Evolutionary conservation across 2,888 invertebrate genomes (phyloP).

Genomic region (Anthophora plumipes): DNA sequence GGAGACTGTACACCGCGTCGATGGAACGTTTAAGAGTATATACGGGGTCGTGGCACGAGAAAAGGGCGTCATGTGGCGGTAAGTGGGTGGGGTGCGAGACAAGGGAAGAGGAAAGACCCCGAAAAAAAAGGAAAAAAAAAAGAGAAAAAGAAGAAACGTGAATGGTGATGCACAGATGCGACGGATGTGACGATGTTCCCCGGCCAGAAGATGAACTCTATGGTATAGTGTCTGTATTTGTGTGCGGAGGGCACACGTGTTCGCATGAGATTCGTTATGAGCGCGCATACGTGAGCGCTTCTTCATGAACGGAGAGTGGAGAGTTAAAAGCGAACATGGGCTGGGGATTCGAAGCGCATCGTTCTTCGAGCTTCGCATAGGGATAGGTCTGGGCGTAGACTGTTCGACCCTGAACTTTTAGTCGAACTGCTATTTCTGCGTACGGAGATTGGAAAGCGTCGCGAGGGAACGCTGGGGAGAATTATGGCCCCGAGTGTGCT

Average conservation of each 20-base stretch:
- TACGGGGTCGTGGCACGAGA: constrained; percentile 27
- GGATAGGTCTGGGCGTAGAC: constrained; percentile 65
- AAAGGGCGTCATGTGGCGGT: constrained; percentile 64
- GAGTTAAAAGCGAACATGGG: constrained; percentile 51
- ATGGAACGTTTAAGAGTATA: constrained; percentile 48
- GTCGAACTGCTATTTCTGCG: constrained; percentile 61
- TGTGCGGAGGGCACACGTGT: constrained; percentile 11
- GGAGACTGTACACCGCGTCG: constrained; percentile 55
- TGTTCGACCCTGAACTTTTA: constrained; percentile 69
- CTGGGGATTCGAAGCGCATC: no score
- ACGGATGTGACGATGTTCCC: constrained; percentile 79
- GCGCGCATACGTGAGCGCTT: constrained; percentile 7
- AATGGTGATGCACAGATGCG: constrained; percentile 82
- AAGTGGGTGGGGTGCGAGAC: constrained; percentile 58
- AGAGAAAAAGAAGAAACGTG: constrained; percentile 67
- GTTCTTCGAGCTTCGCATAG: constrained; percentile 44
- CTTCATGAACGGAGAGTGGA: constrained; percentile 9
- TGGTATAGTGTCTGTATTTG: not conserved
- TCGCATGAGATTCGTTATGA: not conserved
- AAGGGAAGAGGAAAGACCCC: constrained; percentile 45
- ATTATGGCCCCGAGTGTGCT: constrained; percentile 5
- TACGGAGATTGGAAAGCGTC: constrained; percentile 34
- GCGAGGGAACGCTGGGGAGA: constrained; percentile 18
- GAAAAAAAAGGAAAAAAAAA: constrained; percentile 62
- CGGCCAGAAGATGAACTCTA: constrained; percentile 58